Evolutionary conservation across 2,113 vertebrate genomes (phyloP).

Genomic region (Leptobrachium ailaonicum): DNA sequence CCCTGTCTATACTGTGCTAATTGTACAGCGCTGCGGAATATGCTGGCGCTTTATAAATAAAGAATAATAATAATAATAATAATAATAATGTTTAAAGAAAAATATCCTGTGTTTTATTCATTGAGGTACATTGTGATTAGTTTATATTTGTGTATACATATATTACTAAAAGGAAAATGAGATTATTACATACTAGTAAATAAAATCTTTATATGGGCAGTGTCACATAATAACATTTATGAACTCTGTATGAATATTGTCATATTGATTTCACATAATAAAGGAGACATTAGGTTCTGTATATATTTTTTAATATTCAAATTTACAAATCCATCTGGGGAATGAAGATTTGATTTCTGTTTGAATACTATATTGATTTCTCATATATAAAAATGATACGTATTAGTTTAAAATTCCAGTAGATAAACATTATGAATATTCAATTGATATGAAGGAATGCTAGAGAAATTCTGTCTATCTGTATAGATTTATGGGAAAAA

Average conservation of each 20-base stretch:
- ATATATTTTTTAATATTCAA: background rate
- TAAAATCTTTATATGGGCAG: too few species aligned
- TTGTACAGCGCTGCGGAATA: too few species aligned
- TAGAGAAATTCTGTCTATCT: background rate
- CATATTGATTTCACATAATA: background rate
- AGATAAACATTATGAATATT: background rate
- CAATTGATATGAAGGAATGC: background rate
- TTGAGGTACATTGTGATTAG: background rate
- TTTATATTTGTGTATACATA: background rate
- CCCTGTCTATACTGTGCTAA: too few species aligned
- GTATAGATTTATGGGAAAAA: background rate
- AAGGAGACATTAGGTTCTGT: background rate
- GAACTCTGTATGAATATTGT: background rate
- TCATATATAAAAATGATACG: background rate
- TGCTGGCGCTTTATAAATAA: too few species aligned
- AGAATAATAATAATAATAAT: too few species aligned
- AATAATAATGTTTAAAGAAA: too few species aligned
- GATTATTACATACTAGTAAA: too few species aligned
- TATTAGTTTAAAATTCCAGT: background rate
- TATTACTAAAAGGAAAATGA: too few species aligned
- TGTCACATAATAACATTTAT: background rate
- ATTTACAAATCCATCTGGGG: background rate
- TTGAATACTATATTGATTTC: background rate
- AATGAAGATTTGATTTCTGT: background rate
- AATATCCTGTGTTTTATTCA: background rate